Base-by-base conservation (phyloP, 2,113 vertebrate genomes). In the Pteruthius melanotis region DNA sequence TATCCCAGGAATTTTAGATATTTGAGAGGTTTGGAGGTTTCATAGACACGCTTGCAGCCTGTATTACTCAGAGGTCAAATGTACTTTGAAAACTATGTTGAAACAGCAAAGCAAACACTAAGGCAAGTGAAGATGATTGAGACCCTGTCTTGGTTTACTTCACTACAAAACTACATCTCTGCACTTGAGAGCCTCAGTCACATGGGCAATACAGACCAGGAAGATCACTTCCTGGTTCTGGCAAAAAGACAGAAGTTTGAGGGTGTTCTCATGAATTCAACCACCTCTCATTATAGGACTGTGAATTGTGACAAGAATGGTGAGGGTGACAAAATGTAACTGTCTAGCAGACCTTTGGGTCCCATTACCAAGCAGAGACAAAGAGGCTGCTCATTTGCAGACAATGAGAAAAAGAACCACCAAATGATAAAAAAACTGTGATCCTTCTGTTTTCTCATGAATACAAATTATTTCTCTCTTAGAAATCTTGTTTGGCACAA, bases 31-130 rank as follows among this genome's bases (percentile, higher is more conserved):
- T 91, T 84, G 30, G 80, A 44, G 26, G 56, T 87, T 83, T 84
- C 61, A 71, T 49, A 45, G 71, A 39, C 69, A 45, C 0, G 0
- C 37, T 83, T 83, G 21, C 76, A 77, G 49, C 44, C 53, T 75
- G 12, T 82, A 45, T 68, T 83, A 45, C 56, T 87, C 21, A 14
- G n/a, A 94, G 83, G 65, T 71, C 69, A 94, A 94, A 27, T 15
- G 56, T 72, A 82, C 83, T 92, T 93, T 54, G 93, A 94, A 82
- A 96, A 49, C n/a, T 16, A 7, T 94, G 91, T 89, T 68, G 83
- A 89, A 95, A 91, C 33, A 89, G 30, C 85, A 93, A 90, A 86
- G 75, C 57, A 94, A 95, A 94, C 65, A 79, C 20, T 44, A 72
- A 84, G 28, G 77, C 65, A 94, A 94, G 79, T 72, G 69, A 52